phyloP scores from a whole-genome alignment of 2,888 invertebrate genomes.

The Amaurobius ferox region DNA sequence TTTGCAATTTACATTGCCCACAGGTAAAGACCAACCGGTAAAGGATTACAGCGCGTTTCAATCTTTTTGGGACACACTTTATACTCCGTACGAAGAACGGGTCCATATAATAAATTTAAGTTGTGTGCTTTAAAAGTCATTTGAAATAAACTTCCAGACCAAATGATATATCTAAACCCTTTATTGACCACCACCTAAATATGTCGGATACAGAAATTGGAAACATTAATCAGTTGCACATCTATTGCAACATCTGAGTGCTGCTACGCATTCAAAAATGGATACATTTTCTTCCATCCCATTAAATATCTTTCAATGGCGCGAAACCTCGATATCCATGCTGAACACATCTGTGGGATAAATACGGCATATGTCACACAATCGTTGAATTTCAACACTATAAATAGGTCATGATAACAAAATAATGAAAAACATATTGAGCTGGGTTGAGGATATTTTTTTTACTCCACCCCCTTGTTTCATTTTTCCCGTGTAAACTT shows the following conservation, averaged over 20 bases:
- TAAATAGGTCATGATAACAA: no score
- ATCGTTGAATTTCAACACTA: neutral
- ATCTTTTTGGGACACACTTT: no score
- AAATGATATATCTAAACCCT: neutral
- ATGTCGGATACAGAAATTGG: neutral
- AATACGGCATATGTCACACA: conserved; percentile 32
- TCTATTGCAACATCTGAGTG: neutral
- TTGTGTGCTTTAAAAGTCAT: no score
- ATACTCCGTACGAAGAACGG: no score
- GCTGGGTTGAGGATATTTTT: no score
- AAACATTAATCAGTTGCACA: neutral
- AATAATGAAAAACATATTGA: no score
- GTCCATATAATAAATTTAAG: no score
- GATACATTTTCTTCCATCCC: conserved; percentile 56
- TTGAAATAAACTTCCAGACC: neutral
- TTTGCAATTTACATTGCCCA: no score
- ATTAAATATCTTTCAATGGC: conserved; percentile 27
- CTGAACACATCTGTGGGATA: conserved; percentile 57
- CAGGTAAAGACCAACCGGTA: no score
- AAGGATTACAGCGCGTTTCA: no score
- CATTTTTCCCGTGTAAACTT: no score
- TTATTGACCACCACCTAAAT: conserved; percentile 5
- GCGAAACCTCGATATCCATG: conserved; percentile 43
- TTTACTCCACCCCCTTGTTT: no score
- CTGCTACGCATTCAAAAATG: conserved; percentile 36